Evolutionary conservation across 2,888 invertebrate genomes (phyloP).

Genomic region (Drosophila parthenogenetica): DNA sequence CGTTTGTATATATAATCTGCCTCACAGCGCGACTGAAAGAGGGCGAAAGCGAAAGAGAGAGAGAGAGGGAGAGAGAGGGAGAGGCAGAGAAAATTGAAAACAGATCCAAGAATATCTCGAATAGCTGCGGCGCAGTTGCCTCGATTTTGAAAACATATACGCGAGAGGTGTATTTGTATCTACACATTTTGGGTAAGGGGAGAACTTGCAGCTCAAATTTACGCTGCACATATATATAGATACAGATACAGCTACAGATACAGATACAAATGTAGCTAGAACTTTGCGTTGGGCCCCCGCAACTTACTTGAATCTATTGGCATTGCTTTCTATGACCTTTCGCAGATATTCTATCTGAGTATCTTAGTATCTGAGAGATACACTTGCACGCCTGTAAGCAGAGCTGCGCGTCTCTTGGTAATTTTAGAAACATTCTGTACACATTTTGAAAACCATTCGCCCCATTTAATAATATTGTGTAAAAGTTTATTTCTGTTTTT

Average conservation of each 20-base stretch:
- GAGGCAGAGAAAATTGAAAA: slow-evolving; percentile 72
- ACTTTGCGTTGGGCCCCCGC: slow-evolving; percentile 42
- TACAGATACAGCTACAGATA: neutral
- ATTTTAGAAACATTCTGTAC: slow-evolving; percentile 71
- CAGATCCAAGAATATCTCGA: slow-evolving; percentile 84
- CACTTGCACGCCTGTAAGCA: slow-evolving; percentile 37
- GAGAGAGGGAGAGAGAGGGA: slow-evolving; percentile 16
- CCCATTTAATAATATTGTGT: slow-evolving; percentile 78
- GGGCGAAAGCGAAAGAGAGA: neutral
- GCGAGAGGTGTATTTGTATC: slow-evolving; percentile 44
- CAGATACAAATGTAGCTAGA: neutral
- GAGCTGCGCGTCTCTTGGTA: slow-evolving; percentile 53
- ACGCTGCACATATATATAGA: neutral
- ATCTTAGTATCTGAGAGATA: slow-evolving; percentile 36
- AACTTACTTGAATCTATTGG: slow-evolving; percentile 20
- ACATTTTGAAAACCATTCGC: slow-evolving; percentile 65
- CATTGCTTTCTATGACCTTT: slow-evolving; percentile 43
- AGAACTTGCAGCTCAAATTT: slow-evolving; percentile 38
- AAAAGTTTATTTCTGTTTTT: slow-evolving; percentile 78
- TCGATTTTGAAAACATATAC: slow-evolving; percentile 63
- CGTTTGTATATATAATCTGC: slow-evolving; percentile 76
- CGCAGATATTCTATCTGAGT: slow-evolving; percentile 54
- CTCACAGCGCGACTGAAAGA: slow-evolving; percentile 43
- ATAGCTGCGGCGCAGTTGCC: slow-evolving; percentile 70
- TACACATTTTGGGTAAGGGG: slow-evolving; percentile 17